A percentile compares a stretch with the other conserved stretches of the same genome.
Evolutionary conservation across 1,140 invertebrate genomes (phyloP).

Genomic region (Marisa cornuarietis): DNA sequence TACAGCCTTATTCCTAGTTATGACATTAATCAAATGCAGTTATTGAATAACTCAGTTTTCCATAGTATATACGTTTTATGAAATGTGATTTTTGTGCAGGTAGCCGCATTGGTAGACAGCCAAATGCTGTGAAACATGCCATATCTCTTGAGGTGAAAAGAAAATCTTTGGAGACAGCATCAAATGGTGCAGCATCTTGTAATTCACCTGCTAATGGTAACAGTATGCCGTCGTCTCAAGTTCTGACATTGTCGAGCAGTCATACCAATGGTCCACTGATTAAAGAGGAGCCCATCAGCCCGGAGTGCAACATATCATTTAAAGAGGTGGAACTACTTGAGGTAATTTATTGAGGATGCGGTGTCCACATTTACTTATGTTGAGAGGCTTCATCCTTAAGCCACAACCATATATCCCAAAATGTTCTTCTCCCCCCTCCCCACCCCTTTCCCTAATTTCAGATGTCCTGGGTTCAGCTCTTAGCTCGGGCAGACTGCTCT

Average conservation of each 20-base stretch:
- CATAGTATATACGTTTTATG: too few relatives aligned
- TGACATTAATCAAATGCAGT: too few relatives aligned
- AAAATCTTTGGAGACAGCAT: conserved; percentile 21
- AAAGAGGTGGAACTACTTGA: not conserved
- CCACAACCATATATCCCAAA: too few relatives aligned
- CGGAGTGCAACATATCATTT: not conserved
- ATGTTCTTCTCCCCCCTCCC: too few relatives aligned
- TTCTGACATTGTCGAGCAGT: not conserved
- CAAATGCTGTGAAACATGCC: conserved; percentile 61
- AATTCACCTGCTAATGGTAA: not conserved
- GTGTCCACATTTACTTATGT: too few relatives aligned
- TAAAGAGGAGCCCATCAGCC: not conserved
- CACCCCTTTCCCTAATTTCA: too few relatives aligned
- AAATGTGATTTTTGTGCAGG: conserved; percentile 30
- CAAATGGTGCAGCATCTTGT: conserved; percentile 12
- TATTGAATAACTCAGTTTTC: too few relatives aligned
- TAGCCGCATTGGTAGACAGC: conserved; percentile 62
- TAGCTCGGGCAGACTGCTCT: too few relatives aligned
- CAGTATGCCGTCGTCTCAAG: not conserved
- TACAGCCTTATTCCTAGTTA: too few relatives aligned
- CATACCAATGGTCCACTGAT: conserved; percentile 2
- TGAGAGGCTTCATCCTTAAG: too few relatives aligned
- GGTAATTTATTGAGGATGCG: not conserved
- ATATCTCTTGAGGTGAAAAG: conserved; percentile 55
- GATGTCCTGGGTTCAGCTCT: too few relatives aligned